Conservation (phyloP, 2,113 vertebrate species). For the Notothenia rossii region DNA sequence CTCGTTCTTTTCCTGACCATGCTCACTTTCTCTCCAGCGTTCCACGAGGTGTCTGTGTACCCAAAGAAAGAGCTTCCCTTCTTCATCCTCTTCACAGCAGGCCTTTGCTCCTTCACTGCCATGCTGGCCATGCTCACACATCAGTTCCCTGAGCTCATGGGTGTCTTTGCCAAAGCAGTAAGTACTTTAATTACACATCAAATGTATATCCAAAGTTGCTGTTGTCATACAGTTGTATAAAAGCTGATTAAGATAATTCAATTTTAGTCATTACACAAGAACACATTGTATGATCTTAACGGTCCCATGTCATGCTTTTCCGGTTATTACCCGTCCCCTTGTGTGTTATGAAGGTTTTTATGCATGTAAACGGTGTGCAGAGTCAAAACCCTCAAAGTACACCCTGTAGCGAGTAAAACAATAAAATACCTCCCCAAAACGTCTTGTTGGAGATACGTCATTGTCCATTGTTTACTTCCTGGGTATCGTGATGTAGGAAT, state of each 20-base stretch:
- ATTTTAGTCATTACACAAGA: neutral
- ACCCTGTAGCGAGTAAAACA: too few relatives aligned
- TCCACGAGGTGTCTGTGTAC: conserved; percentile 98
- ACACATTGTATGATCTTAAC: neutral
- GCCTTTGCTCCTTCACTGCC: conserved; percentile 97
- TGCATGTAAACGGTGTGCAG: too few relatives aligned
- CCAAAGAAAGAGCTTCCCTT: conserved; percentile 99
- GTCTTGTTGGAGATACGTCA: too few relatives aligned
- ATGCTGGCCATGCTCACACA: conserved; percentile 98
- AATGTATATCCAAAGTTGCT: neutral
- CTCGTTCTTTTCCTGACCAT: neutral
- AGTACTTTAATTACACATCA: conserved; percentile 41
- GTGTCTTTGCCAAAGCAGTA: conserved; percentile 94
- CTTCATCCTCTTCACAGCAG: conserved; percentile 99
- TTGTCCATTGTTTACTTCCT: too few relatives aligned
- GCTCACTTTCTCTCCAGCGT: conserved; percentile 81
- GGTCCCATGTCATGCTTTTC: too few relatives aligned
- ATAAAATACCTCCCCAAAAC: too few relatives aligned
- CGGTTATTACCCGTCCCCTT: too few relatives aligned
- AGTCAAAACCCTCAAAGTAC: too few relatives aligned
- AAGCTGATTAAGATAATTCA: neutral
- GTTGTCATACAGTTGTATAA: neutral
- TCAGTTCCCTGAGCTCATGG: conserved; percentile 99
- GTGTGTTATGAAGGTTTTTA: too few relatives aligned
- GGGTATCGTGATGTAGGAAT: too few relatives aligned